Percentiles rank a stretch among this genome's conserved stretches.
Conservation (phyloP, 1,140 invertebrate genomes). For the Rhagoletis zephyria region DNA sequence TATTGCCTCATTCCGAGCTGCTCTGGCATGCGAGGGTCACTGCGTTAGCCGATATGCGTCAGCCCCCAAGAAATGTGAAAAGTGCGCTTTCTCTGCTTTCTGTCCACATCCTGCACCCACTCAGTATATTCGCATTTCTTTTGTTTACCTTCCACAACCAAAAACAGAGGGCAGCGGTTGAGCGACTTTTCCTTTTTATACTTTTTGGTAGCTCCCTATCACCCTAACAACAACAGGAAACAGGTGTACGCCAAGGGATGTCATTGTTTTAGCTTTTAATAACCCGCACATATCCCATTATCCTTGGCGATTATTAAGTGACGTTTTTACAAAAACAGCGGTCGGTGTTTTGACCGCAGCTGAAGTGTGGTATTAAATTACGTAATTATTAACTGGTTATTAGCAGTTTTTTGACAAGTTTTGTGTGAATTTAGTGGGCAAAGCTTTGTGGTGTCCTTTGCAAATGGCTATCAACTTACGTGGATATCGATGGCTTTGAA, state of each 20-base stretch:
- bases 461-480: not conserved
- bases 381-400: conserved; percentile 22
- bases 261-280: not conserved
- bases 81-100: not conserved
- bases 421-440: not conserved
- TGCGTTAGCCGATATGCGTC: not conserved
- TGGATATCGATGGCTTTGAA: not conserved
- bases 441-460: not conserved
- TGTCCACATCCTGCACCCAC: not conserved
- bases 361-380: not conserved
- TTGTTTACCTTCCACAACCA: not conserved
- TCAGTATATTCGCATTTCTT: not conserved
- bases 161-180: conserved; percentile 8
- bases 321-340: not conserved
- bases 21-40: not conserved
- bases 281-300: not conserved
- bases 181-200: not conserved
- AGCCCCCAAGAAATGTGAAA: not conserved
- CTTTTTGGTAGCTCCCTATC: not conserved
- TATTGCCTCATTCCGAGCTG: not conserved
- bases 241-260: not conserved
- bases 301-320: not conserved
- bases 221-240: not conserved
- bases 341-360: not conserved
- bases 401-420: not conserved